Evolutionary conservation across 2,888 invertebrate species (phyloP).

Genomic region (Rhyacophila evoluta): DNA sequence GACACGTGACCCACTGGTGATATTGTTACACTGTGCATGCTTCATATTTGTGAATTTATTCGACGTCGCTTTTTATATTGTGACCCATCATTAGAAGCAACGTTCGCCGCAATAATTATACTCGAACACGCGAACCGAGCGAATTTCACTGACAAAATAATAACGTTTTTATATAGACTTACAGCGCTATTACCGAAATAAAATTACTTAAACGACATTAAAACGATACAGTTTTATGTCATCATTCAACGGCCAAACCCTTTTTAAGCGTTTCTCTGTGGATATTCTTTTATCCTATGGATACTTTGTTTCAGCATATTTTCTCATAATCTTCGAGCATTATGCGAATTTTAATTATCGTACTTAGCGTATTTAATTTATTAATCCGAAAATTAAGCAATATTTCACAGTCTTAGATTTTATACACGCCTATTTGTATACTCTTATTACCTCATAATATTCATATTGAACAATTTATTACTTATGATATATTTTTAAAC

Average conservation of each 20-base stretch:
- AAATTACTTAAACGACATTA: constrained; percentile 1
- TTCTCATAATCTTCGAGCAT: not conserved
- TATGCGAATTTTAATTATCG: not conserved
- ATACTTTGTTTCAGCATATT: not conserved
- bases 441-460: too few species aligned
- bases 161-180: not conserved
- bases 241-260: not conserved
- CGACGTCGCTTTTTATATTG: not conserved
- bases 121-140: not conserved
- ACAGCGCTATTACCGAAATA: not conserved
- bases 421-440: too few species aligned
- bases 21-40: not conserved
- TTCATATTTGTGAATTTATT: constrained; percentile 3
- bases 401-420: too few species aligned
- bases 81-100: not conserved
- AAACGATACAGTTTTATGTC: constrained; percentile 14
- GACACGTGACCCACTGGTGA: not conserved
- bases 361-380: too few species aligned
- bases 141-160: not conserved
- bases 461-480: too few species aligned
- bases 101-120: not conserved
- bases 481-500: too few species aligned
- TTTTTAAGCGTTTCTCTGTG: not conserved
- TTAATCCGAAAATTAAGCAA: too few species aligned
- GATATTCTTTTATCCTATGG: not conserved